Conservation (phyloP, 2,797 vertebrate genomes). For the Coccyzus lansbergi region DNA sequence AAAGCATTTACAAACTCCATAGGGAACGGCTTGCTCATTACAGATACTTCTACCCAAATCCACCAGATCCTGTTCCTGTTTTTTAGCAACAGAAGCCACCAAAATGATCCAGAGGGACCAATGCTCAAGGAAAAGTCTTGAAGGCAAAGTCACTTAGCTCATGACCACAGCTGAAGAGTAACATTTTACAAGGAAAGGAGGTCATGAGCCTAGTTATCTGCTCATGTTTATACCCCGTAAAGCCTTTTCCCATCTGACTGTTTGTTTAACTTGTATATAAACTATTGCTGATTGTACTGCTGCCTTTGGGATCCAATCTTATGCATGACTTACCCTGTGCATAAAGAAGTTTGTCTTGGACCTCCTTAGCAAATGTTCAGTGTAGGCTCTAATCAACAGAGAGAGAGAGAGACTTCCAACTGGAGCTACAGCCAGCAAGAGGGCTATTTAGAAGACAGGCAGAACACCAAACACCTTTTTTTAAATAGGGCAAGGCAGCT, state of each 20-base stretch:
- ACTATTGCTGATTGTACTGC: conserved; percentile 44
- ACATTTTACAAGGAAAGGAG: conserved; percentile 32
- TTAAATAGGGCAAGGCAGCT: conserved; percentile 60
- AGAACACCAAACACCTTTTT: conserved; percentile 22
- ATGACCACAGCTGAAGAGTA: not conserved
- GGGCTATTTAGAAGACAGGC: conserved; percentile 48
- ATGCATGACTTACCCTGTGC: conserved; percentile 46
- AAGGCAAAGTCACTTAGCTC: conserved; percentile 22
- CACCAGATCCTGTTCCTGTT: not conserved
- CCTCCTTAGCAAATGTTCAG: conserved; percentile 54
- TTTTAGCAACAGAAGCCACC: conserved; percentile 12
- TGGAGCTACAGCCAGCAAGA: conserved; percentile 54
- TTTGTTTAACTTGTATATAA: conserved; percentile 52
- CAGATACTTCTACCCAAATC: not conserved
- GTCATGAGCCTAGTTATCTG: conserved; percentile 31
- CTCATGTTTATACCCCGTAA: conserved; percentile 12
- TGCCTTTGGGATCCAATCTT: conserved; percentile 64
- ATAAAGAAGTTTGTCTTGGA: conserved; percentile 65
- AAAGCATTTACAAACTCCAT: not conserved
- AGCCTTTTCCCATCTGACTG: conserved; percentile 19
- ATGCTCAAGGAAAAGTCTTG: not conserved
- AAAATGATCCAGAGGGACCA: conserved; percentile 7
- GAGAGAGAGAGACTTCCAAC: conserved; percentile 13
- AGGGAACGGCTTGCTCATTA: not conserved
- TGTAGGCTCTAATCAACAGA: conserved; percentile 32